Evolutionary conservation across 2,797 vertebrate genomes (phyloP), one percentile per base, ranked within the genome.

Genomic region (Saguinus oedipus): DNA sequence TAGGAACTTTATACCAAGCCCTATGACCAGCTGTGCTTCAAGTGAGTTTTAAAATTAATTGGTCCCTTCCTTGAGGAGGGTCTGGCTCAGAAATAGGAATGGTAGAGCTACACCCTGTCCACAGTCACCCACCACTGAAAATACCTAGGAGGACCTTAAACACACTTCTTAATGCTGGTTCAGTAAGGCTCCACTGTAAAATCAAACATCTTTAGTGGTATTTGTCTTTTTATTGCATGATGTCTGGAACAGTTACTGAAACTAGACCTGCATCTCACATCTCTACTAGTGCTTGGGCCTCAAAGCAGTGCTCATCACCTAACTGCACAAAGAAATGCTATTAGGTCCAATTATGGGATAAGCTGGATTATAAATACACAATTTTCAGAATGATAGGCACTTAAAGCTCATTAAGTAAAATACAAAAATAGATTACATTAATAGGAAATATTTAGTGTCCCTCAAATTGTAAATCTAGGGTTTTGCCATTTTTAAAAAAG

Each of bases 401-500:
- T 99, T 99, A 95, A 97, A 98, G 97, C 98, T 98, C 97, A 95
- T 93, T 98, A 98, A 93, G 96, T 97, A 89, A 97, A 97, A 93
- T 99, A 99, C 88, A 99, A 99, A 99, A 99, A 99, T 99, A 99
- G 98, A 98, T 98, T 95, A 97, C 98, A 98, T 98, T 98, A 98
- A 98, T 97, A 98, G 98, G 98, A 98, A 98, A 98, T 96, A 97
- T 90, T 98, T 98, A 98, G 97, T 98, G 98, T 98, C 98, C 98
- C 98, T 97, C 97, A 98, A 98, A 97, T 90, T 98, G 97, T 97
- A 98, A 98, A 98, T 97, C 96, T 91, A 97, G 92, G 81, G 87
- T 97, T 98, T 94, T 96, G 68, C 96, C 97, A 96, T 61, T 44
- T 97, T 96, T 92, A 15, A 44, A 93, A 97, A 97, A 93, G 91